Conservation (phyloP, 2,797 vertebrate species). For the Corythornis leucogaster region DNA sequence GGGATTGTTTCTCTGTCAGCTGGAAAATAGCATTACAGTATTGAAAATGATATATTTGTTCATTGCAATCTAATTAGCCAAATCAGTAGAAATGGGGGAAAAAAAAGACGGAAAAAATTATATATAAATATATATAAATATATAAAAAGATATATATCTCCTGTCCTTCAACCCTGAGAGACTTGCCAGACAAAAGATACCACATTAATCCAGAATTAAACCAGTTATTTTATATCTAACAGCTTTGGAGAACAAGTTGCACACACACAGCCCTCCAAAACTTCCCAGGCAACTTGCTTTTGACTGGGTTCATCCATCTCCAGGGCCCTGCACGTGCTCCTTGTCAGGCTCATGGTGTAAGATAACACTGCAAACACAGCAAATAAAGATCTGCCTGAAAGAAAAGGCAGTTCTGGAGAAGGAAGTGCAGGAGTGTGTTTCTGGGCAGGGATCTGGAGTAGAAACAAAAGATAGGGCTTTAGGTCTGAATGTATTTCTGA, state of each 20-base stretch:
- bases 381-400: neutral
- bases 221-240: neutral
- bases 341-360: neutral
- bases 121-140: no score
- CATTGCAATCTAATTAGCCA: neutral
- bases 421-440: neutral
- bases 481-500: neutral
- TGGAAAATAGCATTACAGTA: neutral
- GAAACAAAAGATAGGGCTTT: neutral
- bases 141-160: no score
- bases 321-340: fast-evolving
- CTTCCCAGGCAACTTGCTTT: neutral
- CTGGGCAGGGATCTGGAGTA: neutral
- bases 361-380: neutral
- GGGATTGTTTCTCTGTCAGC: neutral
- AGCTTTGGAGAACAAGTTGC: neutral
- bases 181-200: neutral
- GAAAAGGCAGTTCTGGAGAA: neutral
- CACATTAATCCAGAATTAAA: neutral
- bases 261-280: neutral
- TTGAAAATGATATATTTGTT: neutral
- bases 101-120: no score
- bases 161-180: no score
- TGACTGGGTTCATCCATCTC: neutral
- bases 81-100: neutral